Evolutionary conservation across 2,797 vertebrate genomes (phyloP), one percentile per base, ranked within the genome.

Genomic region (Pteropus rufus): DNA sequence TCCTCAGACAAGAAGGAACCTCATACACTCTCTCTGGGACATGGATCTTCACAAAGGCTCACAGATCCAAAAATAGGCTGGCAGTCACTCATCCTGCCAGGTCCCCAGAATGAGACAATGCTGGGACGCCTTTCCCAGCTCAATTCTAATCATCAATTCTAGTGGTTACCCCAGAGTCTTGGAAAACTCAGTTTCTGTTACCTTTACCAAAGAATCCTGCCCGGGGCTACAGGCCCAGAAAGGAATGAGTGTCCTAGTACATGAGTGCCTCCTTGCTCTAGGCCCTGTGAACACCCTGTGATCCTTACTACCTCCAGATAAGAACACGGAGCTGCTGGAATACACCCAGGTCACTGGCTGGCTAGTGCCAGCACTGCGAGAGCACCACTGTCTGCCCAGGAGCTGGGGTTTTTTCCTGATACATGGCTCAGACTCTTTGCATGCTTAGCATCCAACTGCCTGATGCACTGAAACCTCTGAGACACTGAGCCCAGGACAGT

Each of bases 81-180:
- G 11, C 1, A 1, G 3, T 49, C 46, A n/a, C 49, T 46, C 34
- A 24, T 34, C 21, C 34, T 69, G 12, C 23, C 6, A 10, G 86
- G 9, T n/a, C 21, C 75, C 39, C 18, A 44, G 16, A 4, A 16
- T 0, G 12, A 69, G 9, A 0, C 10, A 7, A 8, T 46, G 52
- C 84, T 41, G 12, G 11, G 10, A 18, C n/a, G n/a, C 60, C 44
- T 24, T 36, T 9, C 34, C 56, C 5, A 19, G 18, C 64, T 85
- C 80, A 26, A 9, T 23, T 16, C 56, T 34, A n/a, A 39, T 41
- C 65, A 6, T 49, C n/a, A 12, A 10, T 18, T 41, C 39, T 67
- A 10, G 58, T 3, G 49, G n/a, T 39, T 56, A 31, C 44, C 7
- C 12, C 41, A 39, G 19, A 56, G 31, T 24, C 64, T 72, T 69